These are phyloP conservation scores for Xiphophorus couchianus DNA, from an alignment of 2,113 vertebrate genomes.

Conservation along the genomic window DNA sequence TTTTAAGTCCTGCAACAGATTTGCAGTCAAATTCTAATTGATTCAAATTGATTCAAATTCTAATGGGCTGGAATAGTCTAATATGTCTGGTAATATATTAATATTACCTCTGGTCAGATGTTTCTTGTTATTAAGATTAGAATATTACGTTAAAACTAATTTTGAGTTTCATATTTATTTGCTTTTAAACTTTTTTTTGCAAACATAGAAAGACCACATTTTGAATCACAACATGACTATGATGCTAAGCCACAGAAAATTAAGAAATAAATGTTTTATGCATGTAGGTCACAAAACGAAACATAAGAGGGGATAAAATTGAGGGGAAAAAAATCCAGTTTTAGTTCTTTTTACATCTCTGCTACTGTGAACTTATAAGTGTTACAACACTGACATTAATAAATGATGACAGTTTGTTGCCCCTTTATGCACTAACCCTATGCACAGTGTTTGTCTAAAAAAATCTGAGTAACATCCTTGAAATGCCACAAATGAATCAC, in stretches of 20 bases:
- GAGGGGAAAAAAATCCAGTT: background rate
- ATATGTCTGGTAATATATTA: background rate
- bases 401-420: conserved; percentile 18
- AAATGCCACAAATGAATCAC: conserved; percentile 59
- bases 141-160: background rate
- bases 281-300: conserved; percentile 1
- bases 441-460: conserved; percentile 8
- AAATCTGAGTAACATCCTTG: conserved; percentile 33
- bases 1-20: too few species aligned
- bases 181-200: background rate
- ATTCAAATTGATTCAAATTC: background rate
- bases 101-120: background rate
- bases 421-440: conserved; percentile 8
- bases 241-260: background rate
- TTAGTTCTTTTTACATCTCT: conserved; percentile 15
- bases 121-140: background rate
- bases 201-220: background rate
- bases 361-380: conserved; percentile 16
- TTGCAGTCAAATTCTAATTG: background rate
- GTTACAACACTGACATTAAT: conserved; percentile 18
- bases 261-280: background rate
- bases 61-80: background rate
- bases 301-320: background rate
- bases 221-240: background rate
- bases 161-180: background rate